Evolutionary conservation across 1,140 invertebrate species (phyloP).

Genomic region (Drosophila fuyamai): DNA sequence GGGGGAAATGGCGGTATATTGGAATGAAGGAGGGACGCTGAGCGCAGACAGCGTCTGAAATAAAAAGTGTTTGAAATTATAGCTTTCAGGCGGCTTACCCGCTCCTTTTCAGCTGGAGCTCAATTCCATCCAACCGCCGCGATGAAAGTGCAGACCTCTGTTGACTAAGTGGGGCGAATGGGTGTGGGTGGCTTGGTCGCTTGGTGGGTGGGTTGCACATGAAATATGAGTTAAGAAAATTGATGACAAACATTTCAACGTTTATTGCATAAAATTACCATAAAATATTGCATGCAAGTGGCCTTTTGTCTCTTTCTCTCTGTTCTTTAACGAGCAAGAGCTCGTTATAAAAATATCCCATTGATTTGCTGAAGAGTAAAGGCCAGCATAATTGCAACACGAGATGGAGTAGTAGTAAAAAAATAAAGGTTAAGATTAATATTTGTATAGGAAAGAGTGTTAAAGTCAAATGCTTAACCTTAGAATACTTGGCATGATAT

Average conservation of each 20-base stretch:
- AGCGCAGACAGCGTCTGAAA: constrained; percentile 21
- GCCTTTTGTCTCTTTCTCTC: constrained; percentile 32
- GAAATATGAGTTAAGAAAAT: constrained; percentile 83
- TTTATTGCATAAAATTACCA: constrained; percentile 83
- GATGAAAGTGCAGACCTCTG: constrained; percentile 26
- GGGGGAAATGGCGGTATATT: constrained; percentile 1
- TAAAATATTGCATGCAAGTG: constrained; percentile 75
- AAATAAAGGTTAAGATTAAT: not conserved
- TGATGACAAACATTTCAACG: constrained; percentile 82
- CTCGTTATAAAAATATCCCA: constrained; percentile 61
- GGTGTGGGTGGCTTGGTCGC: no score
- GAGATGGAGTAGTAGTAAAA: not conserved
- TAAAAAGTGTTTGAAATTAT: constrained; percentile 61
- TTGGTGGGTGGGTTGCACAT: constrained; percentile 52
- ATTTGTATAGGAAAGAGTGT: not conserved
- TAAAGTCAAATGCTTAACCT: not conserved
- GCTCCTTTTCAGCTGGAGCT: not conserved
- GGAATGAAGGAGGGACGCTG: constrained; percentile 1
- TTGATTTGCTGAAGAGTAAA: constrained; percentile 25
- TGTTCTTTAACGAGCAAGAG: constrained; percentile 16
- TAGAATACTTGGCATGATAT: no score
- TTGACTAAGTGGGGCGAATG: constrained; percentile 18
- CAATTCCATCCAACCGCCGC: not conserved
- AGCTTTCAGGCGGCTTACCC: constrained; percentile 16
- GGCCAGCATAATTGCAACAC: constrained; percentile 28